Base-by-base conservation (phyloP, 2,888 invertebrate genomes). In the Callyntrura guangdongensis region DNA sequence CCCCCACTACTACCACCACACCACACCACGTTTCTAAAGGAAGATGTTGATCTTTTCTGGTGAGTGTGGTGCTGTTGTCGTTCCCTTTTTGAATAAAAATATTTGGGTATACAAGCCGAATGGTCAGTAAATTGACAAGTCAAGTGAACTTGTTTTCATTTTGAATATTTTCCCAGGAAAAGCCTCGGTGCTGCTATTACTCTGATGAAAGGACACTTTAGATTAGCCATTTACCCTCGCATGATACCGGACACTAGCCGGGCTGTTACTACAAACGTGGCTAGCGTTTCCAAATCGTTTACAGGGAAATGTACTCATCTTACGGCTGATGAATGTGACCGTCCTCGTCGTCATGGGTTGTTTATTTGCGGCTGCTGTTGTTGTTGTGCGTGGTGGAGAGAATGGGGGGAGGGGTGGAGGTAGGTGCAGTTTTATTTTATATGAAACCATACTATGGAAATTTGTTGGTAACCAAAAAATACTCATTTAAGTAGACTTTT, bases 261-360 rank as follows among this genome's bases (percentile, higher is more conserved):
- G n/a, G 56, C 22, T 77, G 53, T 25, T 74, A 12, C 22, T 20
- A 47, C 8, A 14, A n/a, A n/a, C 53, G 17, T 11, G 45, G 17
- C 0, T 17, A 1, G 47, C 17, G n/a, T n/a, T 74, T 20, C n/a
- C 14, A 69, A 79, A 56, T 56, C 56, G 53, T 6, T 77, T 49
- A 53, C 77, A 77, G 53, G 77, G 25, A 77, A 77, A 77, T 53
- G 77, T 77, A 77, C 77, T 77, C 77, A 77, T 77, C 77, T 77
- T 36, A 36, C 36, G 3, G 53, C 11, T 53, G n/a, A 12, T 53
- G 53, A 77, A 12, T 64, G 67, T 69, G 67, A 36, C 36, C 36
- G 36, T 36, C 36, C 2, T 36, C 3, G 22, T 17, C 9, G 47
- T 17, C 17, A 20, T 49, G 79, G 25, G 17, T 82, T 14, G 69